phyloP scores from a whole-genome alignment of 2,113 vertebrate genomes.

The Probosciger aterrimus region DNA sequence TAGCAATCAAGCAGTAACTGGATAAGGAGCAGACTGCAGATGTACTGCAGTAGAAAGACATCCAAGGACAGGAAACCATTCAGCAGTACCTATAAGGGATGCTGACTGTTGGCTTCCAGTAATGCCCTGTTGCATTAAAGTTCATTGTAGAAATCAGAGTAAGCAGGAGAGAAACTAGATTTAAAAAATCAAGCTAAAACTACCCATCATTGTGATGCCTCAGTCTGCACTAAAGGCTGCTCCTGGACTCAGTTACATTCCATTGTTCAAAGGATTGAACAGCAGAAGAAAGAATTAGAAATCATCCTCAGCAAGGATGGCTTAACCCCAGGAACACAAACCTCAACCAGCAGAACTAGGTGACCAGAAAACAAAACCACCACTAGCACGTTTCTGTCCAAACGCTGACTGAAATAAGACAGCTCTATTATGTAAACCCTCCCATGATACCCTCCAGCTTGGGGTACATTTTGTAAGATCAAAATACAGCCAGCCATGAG shows the following conservation, averaged over 20 bases:
- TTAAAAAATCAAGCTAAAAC: not conserved
- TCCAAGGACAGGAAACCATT: not conserved
- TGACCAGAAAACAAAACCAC: not conserved
- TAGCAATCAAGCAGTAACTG: not conserved
- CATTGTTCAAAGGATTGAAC: not conserved
- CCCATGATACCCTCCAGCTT: not conserved
- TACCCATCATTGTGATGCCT: not conserved
- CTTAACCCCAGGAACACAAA: not conserved
- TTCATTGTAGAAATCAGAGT: not conserved
- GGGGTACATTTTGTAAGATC: not conserved
- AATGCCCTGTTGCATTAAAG: not conserved
- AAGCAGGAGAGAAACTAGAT: not conserved
- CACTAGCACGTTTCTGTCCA: not conserved
- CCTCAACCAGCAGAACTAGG: not conserved
- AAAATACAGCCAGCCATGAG: not conserved
- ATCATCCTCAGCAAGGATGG: not conserved
- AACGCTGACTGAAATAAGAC: not conserved
- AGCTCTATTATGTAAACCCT: not conserved
- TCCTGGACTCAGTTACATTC: not conserved
- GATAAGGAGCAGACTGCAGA: not conserved
- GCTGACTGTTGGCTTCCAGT: not conserved
- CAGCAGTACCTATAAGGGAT: not conserved
- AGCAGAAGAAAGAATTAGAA: not conserved
- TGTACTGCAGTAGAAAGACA: not conserved
- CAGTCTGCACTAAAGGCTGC: not conserved